phyloP scores from a whole-genome alignment of 2,888 invertebrate genomes.

The Copidosoma aretas region DNA sequence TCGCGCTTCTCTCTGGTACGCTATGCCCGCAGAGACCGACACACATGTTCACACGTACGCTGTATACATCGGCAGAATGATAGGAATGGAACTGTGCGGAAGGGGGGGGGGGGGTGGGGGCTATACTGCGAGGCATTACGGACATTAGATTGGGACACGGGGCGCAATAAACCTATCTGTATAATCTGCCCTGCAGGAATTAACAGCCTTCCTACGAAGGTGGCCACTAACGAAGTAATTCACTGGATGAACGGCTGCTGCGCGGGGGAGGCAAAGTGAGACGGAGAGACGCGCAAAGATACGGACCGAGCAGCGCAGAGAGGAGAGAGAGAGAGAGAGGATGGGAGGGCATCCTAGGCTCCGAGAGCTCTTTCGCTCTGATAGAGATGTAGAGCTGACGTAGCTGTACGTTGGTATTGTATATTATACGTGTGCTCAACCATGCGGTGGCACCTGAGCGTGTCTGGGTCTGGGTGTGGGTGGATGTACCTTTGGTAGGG shows the following conservation, averaged over 20 bases:
- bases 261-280: slow-evolving; percentile 24
- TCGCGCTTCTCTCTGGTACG: neutral
- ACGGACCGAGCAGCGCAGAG: no score
- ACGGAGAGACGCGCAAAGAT: slow-evolving; percentile 31
- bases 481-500: neutral
- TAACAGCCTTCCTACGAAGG: slow-evolving; percentile 63
- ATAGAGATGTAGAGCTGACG: slow-evolving; percentile 24
- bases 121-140: slow-evolving; percentile 59
- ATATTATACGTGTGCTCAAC: neutral
- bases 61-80: neutral
- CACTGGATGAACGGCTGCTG: slow-evolving; percentile 59
- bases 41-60: no score
- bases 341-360: no score
- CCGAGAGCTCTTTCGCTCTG: neutral
- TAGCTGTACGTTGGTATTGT: slow-evolving; percentile 6
- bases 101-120: slow-evolving; percentile 29
- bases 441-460: slow-evolving; percentile 26
- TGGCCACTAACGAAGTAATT: slow-evolving; percentile 64
- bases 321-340: slow-evolving; percentile 30
- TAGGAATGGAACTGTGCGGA: neutral
- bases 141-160: slow-evolving; percentile 63
- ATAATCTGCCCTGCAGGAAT: slow-evolving; percentile 64
- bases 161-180: slow-evolving; percentile 64
- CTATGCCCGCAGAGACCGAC: no score
- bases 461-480: slow-evolving; percentile 22